These are phyloP conservation scores for Listronotus oregonensis DNA, from an alignment of 1,140 invertebrate species.

Conservation along the genomic window DNA sequence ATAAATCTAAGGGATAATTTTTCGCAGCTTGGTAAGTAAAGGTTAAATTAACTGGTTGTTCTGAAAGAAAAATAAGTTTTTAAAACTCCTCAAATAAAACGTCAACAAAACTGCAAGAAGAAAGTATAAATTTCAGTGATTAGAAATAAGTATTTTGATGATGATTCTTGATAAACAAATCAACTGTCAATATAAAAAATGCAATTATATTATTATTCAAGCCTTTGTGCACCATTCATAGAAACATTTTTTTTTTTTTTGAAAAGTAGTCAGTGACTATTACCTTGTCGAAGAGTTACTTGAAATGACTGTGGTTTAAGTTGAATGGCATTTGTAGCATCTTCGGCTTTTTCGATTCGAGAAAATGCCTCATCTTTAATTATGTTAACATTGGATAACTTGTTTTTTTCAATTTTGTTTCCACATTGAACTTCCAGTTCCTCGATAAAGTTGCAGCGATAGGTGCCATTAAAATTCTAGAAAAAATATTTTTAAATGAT, in stretches of 20 bases:
- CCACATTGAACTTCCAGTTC: neutral
- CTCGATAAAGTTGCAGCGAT: slow-evolving; percentile 15
- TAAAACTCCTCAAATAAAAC: too few species aligned
- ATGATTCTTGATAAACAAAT: too few species aligned
- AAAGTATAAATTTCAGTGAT: too few species aligned
- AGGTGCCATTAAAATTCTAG: slow-evolving; percentile 11
- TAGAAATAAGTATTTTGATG: too few species aligned
- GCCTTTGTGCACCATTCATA: neutral
- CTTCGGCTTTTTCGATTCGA: slow-evolving; percentile 8
- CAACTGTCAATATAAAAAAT: too few species aligned
- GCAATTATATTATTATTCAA: too few species aligned
- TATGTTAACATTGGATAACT: slow-evolving; percentile 3
- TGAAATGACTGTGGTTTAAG: slow-evolving; percentile 38
- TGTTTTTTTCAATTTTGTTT: slow-evolving; percentile 26
- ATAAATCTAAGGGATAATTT: slow-evolving; percentile 91
- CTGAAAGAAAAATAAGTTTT: neutral
- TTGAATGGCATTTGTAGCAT: slow-evolving; percentile 29
- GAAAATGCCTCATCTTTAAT: slow-evolving; percentile 20
- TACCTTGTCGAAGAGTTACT: slow-evolving; percentile 36
- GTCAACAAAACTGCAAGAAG: too few species aligned
- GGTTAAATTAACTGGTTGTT: slow-evolving; percentile 40
- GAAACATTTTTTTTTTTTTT: too few species aligned
- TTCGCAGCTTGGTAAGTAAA: slow-evolving; percentile 60
- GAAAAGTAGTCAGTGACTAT: neutral
- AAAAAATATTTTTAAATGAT: neutral